Evolutionary conservation across 2,888 invertebrate species (phyloP).

Genomic region (Cylloceria caligata): DNA sequence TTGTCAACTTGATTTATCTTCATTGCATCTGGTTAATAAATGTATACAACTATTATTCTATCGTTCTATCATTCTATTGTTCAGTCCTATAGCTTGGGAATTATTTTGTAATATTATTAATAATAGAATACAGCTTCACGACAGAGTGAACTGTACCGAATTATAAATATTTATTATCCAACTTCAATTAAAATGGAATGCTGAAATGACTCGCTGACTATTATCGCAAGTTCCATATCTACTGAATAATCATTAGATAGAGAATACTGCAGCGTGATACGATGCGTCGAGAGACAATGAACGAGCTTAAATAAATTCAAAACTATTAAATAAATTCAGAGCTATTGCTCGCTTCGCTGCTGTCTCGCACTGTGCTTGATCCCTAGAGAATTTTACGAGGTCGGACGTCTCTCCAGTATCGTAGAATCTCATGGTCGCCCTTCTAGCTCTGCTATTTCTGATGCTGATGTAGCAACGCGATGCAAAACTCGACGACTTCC

Average conservation of each 20-base stretch:
- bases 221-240: background rate
- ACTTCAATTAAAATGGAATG: background rate
- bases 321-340: conserved; percentile 63
- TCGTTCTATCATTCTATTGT: background rate
- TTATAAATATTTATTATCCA: conserved; percentile 16
- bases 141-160: background rate
- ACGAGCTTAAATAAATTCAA: conserved; percentile 54
- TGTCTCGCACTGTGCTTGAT: conserved; percentile 33
- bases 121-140: background rate
- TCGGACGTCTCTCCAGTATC: conserved; percentile 24
- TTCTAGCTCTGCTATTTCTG: conserved; percentile 13
- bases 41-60: conserved; percentile 22
- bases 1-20: conserved; percentile 62
- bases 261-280: background rate
- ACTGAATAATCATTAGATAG: conserved; percentile 62
- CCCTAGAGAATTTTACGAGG: conserved; percentile 60
- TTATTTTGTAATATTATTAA: conserved; percentile 1
- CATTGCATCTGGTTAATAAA: conserved; percentile 39
- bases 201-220: background rate
- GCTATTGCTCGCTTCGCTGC: conserved; percentile 40
- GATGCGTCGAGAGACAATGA: conserved; percentile 2
- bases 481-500: conserved; percentile 31
- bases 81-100: background rate
- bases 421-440: conserved; percentile 24
- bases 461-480: conserved; percentile 10